These are phyloP conservation scores for Gobiocypris rarus DNA, from an alignment of 2,113 vertebrate genomes.

Conservation along the genomic window DNA sequence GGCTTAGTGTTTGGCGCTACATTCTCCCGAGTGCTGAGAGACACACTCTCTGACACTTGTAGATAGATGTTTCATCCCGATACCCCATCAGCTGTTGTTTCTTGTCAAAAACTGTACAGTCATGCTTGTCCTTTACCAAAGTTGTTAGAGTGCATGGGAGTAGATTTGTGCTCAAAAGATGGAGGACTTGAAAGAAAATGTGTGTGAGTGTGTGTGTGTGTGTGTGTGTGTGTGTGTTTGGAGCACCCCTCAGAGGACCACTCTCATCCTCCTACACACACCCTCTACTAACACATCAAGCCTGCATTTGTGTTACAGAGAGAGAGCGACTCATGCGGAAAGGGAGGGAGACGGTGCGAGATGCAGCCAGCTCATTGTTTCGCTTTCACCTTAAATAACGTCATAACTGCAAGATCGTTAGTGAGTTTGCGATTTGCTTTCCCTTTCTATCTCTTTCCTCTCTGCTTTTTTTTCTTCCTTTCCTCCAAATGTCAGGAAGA, in stretches of 20 bases:
- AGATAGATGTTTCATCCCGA: neutral
- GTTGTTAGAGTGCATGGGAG: slow-evolving; percentile 30
- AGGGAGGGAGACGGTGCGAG: neutral
- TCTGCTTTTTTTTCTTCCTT: slow-evolving; percentile 23
- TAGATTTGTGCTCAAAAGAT: slow-evolving; percentile 28
- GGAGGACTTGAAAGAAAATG: slow-evolving; percentile 6
- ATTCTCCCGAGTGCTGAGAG: neutral
- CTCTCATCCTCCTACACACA: slow-evolving; percentile 19
- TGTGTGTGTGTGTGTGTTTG: slow-evolving; percentile 12
- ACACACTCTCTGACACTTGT: neutral
- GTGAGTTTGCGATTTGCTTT: slow-evolving; percentile 6
- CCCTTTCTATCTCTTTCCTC: neutral
- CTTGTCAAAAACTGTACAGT: neutral
- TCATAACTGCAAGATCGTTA: slow-evolving; percentile 17
- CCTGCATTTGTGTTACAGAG: slow-evolving; percentile 7
- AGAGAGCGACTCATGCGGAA: neutral
- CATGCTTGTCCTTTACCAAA: neutral
- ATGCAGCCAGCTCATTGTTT: slow-evolving; percentile 10
- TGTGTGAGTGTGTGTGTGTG: neutral
- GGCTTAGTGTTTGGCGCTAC: too few species aligned
- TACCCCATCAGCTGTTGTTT: slow-evolving; percentile 9
- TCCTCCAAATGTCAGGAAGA: slow-evolving; percentile 38
- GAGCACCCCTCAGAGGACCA: slow-evolving; percentile 29
- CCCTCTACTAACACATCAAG: slow-evolving; percentile 17
- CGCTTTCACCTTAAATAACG: slow-evolving; percentile 36